A percentile compares a stretch with the other conserved stretches of the same genome.
Evolutionary conservation across 1,140 invertebrate genomes (phyloP).

Genomic region (Drosophila eugracilis): DNA sequence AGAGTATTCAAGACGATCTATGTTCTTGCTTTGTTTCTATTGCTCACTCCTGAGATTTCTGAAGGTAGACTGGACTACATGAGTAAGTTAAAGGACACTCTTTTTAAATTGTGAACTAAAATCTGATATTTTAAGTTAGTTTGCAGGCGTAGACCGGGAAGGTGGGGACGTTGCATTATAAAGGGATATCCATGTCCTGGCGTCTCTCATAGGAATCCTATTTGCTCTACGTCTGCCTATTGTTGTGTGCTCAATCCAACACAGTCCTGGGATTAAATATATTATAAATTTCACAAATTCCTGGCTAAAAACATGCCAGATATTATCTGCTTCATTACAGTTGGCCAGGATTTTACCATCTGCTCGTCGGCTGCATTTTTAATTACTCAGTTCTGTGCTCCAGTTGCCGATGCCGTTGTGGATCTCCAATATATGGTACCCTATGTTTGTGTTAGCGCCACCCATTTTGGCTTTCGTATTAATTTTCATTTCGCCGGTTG

Average conservation of each 20-base stretch:
- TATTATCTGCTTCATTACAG: constrained; percentile 8
- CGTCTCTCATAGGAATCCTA: background rate
- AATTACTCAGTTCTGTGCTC: constrained; percentile 66
- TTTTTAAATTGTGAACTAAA: too few species aligned
- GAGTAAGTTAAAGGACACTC: background rate
- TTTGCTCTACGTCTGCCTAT: background rate
- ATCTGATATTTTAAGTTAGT: background rate
- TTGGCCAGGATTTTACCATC: constrained; percentile 31
- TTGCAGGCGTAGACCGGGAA: background rate
- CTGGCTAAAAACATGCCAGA: constrained; percentile 6
- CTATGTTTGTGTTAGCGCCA: constrained; percentile 4
- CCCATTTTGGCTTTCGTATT: constrained; percentile 67
- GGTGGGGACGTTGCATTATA: background rate
- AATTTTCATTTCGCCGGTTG: constrained; percentile 73
- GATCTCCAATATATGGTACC: background rate
- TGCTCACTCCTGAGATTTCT: background rate
- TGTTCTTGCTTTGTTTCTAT: background rate
- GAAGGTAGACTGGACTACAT: background rate
- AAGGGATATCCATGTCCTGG: background rate
- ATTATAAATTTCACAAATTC: background rate
- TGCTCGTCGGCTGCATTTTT: constrained; percentile 63
- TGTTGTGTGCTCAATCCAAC: background rate
- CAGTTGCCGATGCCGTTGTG: constrained; percentile 24
- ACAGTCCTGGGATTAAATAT: background rate
- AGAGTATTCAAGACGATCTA: too few species aligned